Conservation (phyloP, 1,140 invertebrate genomes). For the Aricia agestis region DNA sequence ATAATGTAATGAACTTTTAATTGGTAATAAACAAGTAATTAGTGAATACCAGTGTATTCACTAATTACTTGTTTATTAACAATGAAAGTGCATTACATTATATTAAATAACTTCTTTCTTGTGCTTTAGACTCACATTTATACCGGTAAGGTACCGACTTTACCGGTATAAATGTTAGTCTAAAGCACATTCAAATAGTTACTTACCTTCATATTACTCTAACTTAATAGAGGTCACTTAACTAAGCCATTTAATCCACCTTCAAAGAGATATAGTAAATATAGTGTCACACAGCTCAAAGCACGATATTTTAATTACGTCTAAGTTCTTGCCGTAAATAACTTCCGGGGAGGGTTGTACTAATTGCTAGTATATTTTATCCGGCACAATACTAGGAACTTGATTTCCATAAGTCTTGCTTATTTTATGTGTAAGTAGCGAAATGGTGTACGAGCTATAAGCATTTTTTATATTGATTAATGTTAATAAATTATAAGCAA, state of each 20-base stretch:
- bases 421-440: slow-evolving; percentile 28
- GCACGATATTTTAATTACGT: slow-evolving; percentile 75
- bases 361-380: slow-evolving; percentile 74
- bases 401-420: slow-evolving; percentile 75
- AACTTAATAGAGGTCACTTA: slow-evolving; percentile 8
- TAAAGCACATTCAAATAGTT: neutral
- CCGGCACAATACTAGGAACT: slow-evolving; percentile 67
- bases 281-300: slow-evolving; percentile 57
- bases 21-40: too few species aligned
- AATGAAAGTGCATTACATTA: too few species aligned
- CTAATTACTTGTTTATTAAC: too few species aligned
- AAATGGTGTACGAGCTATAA: too few species aligned
- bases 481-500: too few species aligned
- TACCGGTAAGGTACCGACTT: too few species aligned
- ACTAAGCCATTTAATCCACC: slow-evolving; percentile 46
- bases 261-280: slow-evolving; percentile 44
- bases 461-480: too few species aligned
- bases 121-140: too few species aligned
- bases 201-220: slow-evolving; percentile 7
- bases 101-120: too few species aligned
- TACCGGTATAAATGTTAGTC: neutral
- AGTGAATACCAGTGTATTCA: too few species aligned
- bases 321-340: slow-evolving; percentile 71
- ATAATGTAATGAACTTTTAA: too few species aligned
- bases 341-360: slow-evolving; percentile 57